Evolutionary conservation across 2,797 vertebrate genomes (phyloP).

Genomic region (Denticeps clupeoides): DNA sequence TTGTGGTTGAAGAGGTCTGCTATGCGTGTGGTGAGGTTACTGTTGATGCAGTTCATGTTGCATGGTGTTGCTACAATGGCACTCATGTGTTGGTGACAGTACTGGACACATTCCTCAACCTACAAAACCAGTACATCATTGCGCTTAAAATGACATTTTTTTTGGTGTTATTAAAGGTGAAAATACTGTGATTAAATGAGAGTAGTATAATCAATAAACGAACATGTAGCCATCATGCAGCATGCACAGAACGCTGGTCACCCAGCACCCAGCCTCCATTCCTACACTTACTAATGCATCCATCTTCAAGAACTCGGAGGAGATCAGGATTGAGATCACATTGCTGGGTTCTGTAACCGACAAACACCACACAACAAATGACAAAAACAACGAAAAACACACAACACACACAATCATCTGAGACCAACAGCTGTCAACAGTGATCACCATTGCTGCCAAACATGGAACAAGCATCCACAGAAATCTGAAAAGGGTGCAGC

Average conservation of each 20-base stretch:
- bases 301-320: conserved; percentile 99
- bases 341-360: conserved; percentile 91
- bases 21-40: conserved; percentile 77
- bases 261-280: conserved; percentile 18
- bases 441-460: conserved; percentile 4
- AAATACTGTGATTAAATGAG: not conserved
- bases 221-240: conserved; percentile 25
- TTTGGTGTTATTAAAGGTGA: too few relatives aligned
- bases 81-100: conserved; percentile 92
- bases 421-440: too few relatives aligned
- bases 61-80: conserved; percentile 86
- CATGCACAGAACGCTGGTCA: conserved; percentile 11
- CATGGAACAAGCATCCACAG: conserved; percentile 14
- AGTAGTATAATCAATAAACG: conserved; percentile 8
- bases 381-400: conserved; percentile 27
- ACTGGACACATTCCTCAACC: conserved; percentile 90
- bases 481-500: not conserved
- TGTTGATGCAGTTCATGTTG: conserved; percentile 98
- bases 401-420: conserved; percentile 23
- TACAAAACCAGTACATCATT: conserved; percentile 35
- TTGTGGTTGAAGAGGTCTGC: conserved; percentile 85
- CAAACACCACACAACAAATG: conserved; percentile 50
- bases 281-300: conserved; percentile 91
- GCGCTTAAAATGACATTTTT: conserved; percentile 2
- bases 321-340: conserved; percentile 99